Evolutionary conservation across 2,113 vertebrate genomes (phyloP).

Genomic region (Okapia johnstoni): DNA sequence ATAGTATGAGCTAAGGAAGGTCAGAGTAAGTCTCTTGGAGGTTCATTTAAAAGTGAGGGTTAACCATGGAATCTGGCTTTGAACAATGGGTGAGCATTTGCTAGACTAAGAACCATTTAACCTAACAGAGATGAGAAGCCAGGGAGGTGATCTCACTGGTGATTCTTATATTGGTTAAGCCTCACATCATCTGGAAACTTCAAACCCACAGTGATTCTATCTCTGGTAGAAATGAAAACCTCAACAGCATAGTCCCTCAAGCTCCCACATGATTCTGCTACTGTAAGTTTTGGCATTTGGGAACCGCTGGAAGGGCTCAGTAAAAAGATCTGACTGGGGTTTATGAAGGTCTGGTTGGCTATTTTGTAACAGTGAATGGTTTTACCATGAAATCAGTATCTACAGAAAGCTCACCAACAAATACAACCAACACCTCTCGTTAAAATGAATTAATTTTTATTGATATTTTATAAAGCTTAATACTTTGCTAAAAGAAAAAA

Average conservation of each 20-base stretch:
- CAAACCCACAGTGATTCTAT: neutral
- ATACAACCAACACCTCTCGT: neutral
- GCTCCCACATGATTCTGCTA: neutral
- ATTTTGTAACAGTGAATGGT: neutral
- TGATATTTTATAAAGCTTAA: constrained; percentile 77
- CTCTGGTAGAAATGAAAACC: neutral
- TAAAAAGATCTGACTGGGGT: neutral
- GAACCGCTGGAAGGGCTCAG: neutral
- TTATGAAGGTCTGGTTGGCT: neutral
- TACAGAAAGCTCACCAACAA: neutral
- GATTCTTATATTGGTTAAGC: neutral
- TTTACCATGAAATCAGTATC: neutral
- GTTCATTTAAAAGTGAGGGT: neutral
- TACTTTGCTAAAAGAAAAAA: constrained; percentile 74
- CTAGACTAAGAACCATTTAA: neutral
- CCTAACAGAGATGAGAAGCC: neutral
- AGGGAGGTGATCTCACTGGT: neutral
- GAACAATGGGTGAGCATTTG: neutral
- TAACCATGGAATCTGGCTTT: neutral
- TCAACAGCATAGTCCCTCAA: neutral
- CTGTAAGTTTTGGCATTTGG: neutral
- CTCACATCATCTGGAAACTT: neutral
- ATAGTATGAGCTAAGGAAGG: neutral
- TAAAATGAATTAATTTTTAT: constrained; percentile 48
- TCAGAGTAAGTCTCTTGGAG: neutral